Conservation (phyloP, 1,140 invertebrate genomes). For the Tribolium madens region DNA sequence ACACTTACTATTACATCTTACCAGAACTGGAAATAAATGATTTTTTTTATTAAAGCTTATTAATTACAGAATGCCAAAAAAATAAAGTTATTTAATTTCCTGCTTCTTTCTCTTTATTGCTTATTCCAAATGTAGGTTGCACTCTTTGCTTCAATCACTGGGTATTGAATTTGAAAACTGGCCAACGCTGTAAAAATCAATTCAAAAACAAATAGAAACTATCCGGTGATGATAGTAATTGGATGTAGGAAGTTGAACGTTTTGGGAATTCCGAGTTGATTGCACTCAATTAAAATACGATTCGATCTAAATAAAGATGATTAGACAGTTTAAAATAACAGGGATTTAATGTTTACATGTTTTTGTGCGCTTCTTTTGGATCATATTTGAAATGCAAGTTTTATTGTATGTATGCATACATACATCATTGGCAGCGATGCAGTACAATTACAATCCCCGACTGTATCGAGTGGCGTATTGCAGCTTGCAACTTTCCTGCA, state of each 20-base stretch:
- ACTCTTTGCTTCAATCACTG: not conserved
- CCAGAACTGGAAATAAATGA: too few species aligned
- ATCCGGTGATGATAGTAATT: conserved; percentile 5
- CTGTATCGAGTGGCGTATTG: conserved; percentile 19
- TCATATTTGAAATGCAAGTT: not conserved
- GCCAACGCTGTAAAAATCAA: conserved; percentile 7
- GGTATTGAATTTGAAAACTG: not conserved
- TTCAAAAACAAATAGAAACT: conserved; percentile 21
- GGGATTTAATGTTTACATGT: not conserved
- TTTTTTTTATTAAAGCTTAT: too few species aligned
- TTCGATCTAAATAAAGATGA: conserved; percentile 8
- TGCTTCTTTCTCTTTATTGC: not conserved
- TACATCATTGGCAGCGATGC: conserved; percentile 20
- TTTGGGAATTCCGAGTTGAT: conserved; percentile 26
- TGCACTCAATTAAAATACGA: conserved; percentile 29
- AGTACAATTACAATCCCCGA: not conserved
- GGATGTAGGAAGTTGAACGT: conserved; percentile 28
- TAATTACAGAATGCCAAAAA: too few species aligned
- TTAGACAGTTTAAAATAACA: not conserved
- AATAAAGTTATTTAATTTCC: too few species aligned
- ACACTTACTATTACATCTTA: not conserved
- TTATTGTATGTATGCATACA: not conserved
- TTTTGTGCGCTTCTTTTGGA: not conserved
- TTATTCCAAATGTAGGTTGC: not conserved
- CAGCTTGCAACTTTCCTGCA: conserved; percentile 31